Base-by-base conservation (phyloP, 2,113 vertebrate species). In the Tragelaphus scriptus region DNA sequence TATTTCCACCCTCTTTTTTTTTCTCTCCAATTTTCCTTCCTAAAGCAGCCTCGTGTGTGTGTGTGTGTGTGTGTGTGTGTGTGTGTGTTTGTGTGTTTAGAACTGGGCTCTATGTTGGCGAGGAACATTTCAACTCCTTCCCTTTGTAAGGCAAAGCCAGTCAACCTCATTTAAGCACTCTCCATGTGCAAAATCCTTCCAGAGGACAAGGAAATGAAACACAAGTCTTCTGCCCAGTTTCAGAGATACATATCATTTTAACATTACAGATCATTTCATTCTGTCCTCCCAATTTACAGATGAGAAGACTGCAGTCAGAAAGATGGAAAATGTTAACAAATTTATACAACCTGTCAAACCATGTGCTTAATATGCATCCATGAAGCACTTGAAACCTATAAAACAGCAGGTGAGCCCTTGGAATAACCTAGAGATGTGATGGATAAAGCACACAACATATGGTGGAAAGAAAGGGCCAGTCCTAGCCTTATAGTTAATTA, bases 251-350 rank as follows among this genome's bases (percentile, higher is more conserved):
- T 19, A 49, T 1, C 13, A 95, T 40, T 63, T 44, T n/a, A 49
- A 40, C 44, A 3, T 47, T 47, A 61, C 30, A 47, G 15, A 49
- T 56, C 30, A 65, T 88, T 68, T 59, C 91, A 25, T 49, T 94
- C 21, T 91, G 4, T 51, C 16, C 28, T 89, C 36, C 56, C 51
- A 80, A n/a, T 93, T 95, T 96, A 88, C 15, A 95, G 68, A 84
- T 59, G 23, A 79, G 36, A 94, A 95, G 56, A 59, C 6, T 0
- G 56, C 21, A 11, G 15, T 14, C 68, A 82, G 40, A 87, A 59
- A 85, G 51, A 53, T 15, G 40, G 47, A 63, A 93, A 53, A 7
- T 96, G 61, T 85, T 21, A 85, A 87, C 21, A 84, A 88, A 61
- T 25, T 17, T 44, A 40, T 23, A 59, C 44, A 81, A 26, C 9